A percentile compares a stretch with the other conserved stretches of the same genome.
Conservation (phyloP, 2,113 vertebrate genomes). For the Galeopterus variegatus region DNA sequence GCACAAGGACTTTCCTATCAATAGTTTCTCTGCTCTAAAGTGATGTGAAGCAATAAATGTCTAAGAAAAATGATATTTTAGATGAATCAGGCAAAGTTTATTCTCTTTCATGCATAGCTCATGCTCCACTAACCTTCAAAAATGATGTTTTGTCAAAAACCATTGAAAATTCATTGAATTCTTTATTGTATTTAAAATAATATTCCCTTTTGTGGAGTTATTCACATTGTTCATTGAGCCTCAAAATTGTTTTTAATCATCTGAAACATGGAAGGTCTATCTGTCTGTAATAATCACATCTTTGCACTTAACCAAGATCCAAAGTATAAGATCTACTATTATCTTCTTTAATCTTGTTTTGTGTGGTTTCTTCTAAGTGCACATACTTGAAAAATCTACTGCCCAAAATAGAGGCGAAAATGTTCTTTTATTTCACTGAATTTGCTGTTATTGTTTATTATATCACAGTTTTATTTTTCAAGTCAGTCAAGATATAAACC, state of each 20-base stretch:
- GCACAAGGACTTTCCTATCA: constrained; percentile 61
- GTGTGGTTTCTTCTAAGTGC: not conserved
- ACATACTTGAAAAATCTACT: constrained; percentile 1
- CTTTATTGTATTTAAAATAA: constrained; percentile 88
- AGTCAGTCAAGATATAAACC: not conserved
- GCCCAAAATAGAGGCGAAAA: not conserved
- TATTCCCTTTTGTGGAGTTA: constrained; percentile 79
- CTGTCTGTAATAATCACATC: constrained; percentile 72
- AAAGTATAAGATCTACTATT: constrained; percentile 73
- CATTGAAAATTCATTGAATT: constrained; percentile 84
- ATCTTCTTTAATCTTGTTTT: constrained; percentile 56
- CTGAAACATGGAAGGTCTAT: constrained; percentile 79
- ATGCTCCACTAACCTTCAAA: constrained; percentile 84
- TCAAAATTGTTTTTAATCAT: constrained; percentile 89
- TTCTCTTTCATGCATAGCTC: constrained; percentile 72
- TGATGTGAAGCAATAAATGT: constrained; percentile 78
- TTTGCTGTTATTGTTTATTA: constrained; percentile 8
- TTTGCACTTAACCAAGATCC: constrained; percentile 76
- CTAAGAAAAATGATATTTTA: constrained; percentile 84
- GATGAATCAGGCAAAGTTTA: constrained; percentile 85
- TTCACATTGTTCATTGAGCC: constrained; percentile 81
- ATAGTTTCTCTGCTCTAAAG: constrained; percentile 78
- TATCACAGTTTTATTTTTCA: constrained; percentile 29
- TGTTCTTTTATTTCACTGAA: constrained; percentile 3
- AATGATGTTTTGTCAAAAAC: constrained; percentile 86